A percentile compares a stretch with the other conserved stretches of the same genome.
Evolutionary conservation across 2,113 vertebrate species (phyloP).

Genomic region (Coracopsis vasa): DNA sequence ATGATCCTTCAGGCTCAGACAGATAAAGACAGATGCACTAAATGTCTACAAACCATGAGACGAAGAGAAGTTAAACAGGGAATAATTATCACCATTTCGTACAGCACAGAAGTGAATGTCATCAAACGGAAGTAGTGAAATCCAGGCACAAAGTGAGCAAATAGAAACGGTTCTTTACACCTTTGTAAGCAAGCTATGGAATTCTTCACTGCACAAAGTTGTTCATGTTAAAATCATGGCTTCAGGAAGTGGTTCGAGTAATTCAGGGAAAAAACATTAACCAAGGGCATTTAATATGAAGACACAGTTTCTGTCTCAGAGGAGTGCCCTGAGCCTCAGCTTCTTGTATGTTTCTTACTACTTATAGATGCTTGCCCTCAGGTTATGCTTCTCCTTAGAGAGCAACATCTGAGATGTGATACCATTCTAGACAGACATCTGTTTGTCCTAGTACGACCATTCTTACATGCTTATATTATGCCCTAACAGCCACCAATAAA

Average conservation of each 20-base stretch:
- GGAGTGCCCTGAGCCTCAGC: background rate
- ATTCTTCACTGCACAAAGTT: background rate
- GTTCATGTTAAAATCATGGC: background rate
- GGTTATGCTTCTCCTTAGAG: background rate
- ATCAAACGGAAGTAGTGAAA: background rate
- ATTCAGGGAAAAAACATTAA: background rate
- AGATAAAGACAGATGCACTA: background rate
- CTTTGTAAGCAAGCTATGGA: background rate
- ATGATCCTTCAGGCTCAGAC: background rate
- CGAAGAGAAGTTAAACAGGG: background rate
- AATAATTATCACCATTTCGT: background rate
- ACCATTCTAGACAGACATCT: background rate
- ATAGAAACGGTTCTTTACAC: background rate
- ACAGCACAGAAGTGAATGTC: background rate
- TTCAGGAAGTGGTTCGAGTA: background rate
- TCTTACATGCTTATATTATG: background rate
- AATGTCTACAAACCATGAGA: background rate
- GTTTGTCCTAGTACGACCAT: background rate
- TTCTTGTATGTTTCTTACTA: background rate
- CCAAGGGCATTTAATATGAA: background rate
- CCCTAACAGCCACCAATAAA: background rate
- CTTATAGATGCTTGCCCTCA: background rate
- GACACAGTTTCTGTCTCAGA: background rate
- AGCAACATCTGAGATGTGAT: background rate
- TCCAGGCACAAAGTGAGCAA: background rate